Evolutionary conservation across 1,140 invertebrate genomes (phyloP).

Genomic region (Drosophila kepulauana): DNA sequence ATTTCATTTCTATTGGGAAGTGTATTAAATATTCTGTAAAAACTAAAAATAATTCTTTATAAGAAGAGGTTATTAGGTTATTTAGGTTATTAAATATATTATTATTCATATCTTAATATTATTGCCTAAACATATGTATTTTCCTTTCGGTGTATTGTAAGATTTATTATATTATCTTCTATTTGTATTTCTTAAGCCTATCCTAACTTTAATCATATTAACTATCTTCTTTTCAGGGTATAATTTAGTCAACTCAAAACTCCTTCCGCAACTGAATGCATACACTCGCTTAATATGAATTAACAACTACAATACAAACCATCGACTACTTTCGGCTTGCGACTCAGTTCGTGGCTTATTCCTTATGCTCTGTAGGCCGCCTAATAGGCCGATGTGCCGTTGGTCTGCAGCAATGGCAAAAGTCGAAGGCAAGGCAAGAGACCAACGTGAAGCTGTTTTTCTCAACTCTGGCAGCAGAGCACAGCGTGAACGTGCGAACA

Average conservation of each 20-base stretch:
- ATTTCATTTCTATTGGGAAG: too few species aligned
- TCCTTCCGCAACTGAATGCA: neutral
- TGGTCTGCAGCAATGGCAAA: neutral
- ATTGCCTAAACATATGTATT: too few species aligned
- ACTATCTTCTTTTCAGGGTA: neutral
- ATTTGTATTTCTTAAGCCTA: too few species aligned
- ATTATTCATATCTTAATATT: too few species aligned
- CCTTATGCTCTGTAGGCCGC: neutral
- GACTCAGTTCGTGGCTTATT: neutral
- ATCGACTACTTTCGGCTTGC: neutral
- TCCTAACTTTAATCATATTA: too few species aligned
- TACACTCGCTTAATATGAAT: neutral
- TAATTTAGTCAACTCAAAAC: neutral
- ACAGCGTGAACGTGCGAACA: conserved; percentile 78
- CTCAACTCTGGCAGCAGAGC: conserved; percentile 45
- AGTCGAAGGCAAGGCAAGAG: neutral
- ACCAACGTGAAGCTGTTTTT: conserved; percentile 13
- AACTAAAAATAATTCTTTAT: too few species aligned
- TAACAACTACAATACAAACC: neutral
- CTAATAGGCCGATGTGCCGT: neutral
- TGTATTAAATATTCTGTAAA: too few species aligned
- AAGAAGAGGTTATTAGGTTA: too few species aligned
- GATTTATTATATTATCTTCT: too few species aligned
- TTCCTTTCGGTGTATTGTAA: too few species aligned
- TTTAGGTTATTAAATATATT: too few species aligned